phyloP scores from a whole-genome alignment of 1,140 invertebrate genomes.

The Ips typographus region DNA sequence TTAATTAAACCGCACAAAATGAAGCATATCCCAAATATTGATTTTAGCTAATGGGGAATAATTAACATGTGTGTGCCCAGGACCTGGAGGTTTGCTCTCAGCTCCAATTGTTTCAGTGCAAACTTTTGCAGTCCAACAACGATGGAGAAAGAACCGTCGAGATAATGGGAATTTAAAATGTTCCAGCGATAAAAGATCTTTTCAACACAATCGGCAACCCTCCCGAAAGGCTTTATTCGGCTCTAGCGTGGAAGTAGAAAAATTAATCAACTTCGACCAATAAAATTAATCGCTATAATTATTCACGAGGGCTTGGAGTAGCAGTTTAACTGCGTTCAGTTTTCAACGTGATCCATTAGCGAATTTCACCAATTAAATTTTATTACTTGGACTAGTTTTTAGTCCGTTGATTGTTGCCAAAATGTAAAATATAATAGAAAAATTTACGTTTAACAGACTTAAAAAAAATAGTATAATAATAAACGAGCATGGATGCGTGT shows the following conservation, averaged over 20 bases:
- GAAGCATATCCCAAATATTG: constrained; percentile 18
- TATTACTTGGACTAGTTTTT: neutral
- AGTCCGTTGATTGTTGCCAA: no score
- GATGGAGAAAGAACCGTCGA: neutral
- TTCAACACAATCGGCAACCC: constrained; percentile 7
- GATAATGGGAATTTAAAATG: neutral
- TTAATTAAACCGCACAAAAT: constrained; percentile 22
- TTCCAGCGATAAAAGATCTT: constrained; percentile 8
- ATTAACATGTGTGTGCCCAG: constrained; percentile 10
- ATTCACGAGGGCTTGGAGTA: constrained; percentile 20
- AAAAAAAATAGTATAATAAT: no score
- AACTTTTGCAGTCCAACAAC: neutral
- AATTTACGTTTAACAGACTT: no score
- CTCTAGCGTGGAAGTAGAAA: constrained; percentile 17
- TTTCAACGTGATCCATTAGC: constrained; percentile 25
- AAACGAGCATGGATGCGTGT: no score
- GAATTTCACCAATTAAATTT: constrained; percentile 16
- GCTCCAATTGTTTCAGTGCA: neutral
- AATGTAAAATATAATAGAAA: no score
- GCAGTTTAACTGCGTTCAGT: constrained; percentile 17
- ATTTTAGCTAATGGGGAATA: constrained; percentile 16
- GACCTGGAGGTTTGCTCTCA: neutral
- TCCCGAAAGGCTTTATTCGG: constrained; percentile 6
- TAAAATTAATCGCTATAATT: constrained; percentile 23
- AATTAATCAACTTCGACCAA: constrained; percentile 23